Evolutionary conservation across 1,140 invertebrate species (phyloP).

Genomic region (Zaprionus camerounensis): DNA sequence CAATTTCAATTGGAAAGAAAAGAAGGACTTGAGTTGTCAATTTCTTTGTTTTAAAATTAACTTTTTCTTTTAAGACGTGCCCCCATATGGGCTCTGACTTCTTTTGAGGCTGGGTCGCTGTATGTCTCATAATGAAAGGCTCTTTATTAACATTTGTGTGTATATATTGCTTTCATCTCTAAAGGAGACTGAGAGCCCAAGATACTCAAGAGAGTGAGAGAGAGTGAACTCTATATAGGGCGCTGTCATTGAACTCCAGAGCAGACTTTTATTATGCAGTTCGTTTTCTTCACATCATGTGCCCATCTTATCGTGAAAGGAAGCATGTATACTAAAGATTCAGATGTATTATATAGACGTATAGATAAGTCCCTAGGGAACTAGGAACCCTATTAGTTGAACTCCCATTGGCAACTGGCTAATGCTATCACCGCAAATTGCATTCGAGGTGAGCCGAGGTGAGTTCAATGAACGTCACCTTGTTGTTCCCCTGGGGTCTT

Average conservation of each 20-base stretch:
- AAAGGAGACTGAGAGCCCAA: slow-evolving; percentile 10
- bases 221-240: slow-evolving; percentile 30
- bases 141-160: slow-evolving; percentile 8
- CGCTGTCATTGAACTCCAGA: slow-evolving; percentile 55
- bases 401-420: slow-evolving; percentile 2
- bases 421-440: slow-evolving; percentile 13
- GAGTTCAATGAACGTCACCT: slow-evolving; percentile 53
- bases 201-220: background rate
- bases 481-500: slow-evolving; percentile 20
- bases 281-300: slow-evolving; percentile 7
- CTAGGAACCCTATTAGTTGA: slow-evolving; percentile 1
- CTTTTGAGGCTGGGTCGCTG: slow-evolving; percentile 47
- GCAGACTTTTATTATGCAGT: slow-evolving; percentile 13
- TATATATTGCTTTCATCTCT: slow-evolving; percentile 19
- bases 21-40: slow-evolving; percentile 20
- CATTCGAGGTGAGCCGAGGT: slow-evolving; percentile 14
- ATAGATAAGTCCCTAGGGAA: background rate
- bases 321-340: background rate
- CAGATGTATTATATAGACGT: background rate
- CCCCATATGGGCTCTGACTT: slow-evolving; percentile 40
- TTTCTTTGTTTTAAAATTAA: slow-evolving; percentile 58
- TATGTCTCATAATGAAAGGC: slow-evolving; percentile 7
- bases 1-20: background rate
- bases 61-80: slow-evolving; percentile 55
- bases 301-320: slow-evolving; percentile 4